These are phyloP conservation scores for Maconellicoccus hirsutus DNA, from an alignment of 1,140 invertebrate species.

Conservation along the genomic window DNA sequence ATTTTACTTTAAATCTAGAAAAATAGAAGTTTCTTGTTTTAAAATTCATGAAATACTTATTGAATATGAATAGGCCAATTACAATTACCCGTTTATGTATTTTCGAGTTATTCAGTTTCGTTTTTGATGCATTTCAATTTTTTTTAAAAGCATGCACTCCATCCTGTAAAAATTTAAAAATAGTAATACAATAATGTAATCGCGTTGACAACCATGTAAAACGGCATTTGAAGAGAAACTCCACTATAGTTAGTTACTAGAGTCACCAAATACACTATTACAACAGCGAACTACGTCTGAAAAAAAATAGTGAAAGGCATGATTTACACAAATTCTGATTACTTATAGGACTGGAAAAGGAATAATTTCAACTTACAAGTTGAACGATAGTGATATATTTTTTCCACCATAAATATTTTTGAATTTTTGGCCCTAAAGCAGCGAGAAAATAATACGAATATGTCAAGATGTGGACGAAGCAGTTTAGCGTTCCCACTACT, in stretches of 20 bases:
- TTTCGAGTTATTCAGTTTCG: too few relatives aligned
- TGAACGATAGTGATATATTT: conserved; percentile 65
- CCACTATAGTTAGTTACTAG: conserved; percentile 32
- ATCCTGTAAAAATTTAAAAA: conserved; percentile 36
- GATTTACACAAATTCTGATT: too few relatives aligned
- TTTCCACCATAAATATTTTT: conserved; percentile 69
- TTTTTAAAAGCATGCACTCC: conserved; percentile 35
- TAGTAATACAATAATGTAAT: conserved; percentile 32
- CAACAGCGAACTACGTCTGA: conserved; percentile 31
- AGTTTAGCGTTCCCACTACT: conserved; percentile 47
- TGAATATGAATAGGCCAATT: too few relatives aligned
- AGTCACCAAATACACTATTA: conserved; percentile 30
- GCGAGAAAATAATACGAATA: conserved; percentile 62
- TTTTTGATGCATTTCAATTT: neutral
- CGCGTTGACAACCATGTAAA: conserved; percentile 36
- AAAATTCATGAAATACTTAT: too few relatives aligned
- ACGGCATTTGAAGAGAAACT: conserved; percentile 30
- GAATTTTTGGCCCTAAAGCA: conserved; percentile 52
- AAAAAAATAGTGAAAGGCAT: conserved; percentile 17
- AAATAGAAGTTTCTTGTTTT: too few relatives aligned
- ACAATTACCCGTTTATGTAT: too few relatives aligned
- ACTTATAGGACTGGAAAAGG: neutral
- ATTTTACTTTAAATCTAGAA: too few relatives aligned
- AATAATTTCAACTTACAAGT: conserved; percentile 39
- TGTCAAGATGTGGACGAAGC: conserved; percentile 60